Base-by-base conservation (phyloP, 2,113 vertebrate species). In the Catharus fuscescens region DNA sequence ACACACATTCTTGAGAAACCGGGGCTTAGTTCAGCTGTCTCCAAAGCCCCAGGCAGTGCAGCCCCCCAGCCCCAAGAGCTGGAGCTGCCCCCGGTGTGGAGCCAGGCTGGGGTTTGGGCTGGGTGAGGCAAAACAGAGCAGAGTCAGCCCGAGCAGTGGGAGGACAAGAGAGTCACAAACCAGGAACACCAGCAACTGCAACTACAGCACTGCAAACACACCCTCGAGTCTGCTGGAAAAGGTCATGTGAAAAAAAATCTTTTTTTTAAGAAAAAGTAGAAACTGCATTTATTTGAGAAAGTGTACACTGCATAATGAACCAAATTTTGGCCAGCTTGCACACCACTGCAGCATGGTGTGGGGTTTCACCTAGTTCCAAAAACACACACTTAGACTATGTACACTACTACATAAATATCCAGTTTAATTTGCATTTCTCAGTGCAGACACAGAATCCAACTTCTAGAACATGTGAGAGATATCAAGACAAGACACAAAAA, bases 361-460 rank as follows among this genome's bases (percentile, higher is more conserved):
- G 94, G 94, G 88, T 94, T 97, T 95, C 88, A 96, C 88, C 89
- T 90, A 85, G 86, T 92, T 96, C 95, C 95, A 95, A 96, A 96
- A 96, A 98, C 88, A 96, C 96, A 97, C 96, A 87, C 92, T 95
- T 92, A 86, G 86, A 93, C 95, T 97, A 95, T 66, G 92, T 84
- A 98, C 91, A 95, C 90, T 54, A 65, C 93, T 61, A 97, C 96
- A 96, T 95, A 97, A 96, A 97, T 97, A 98, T 98, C 97, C 97
- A 98, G 97, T 97, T 98, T 96, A 96, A 96, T 95, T 97, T 98
- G 97, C 96, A 97, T 98, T 97, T 97, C 95, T 98, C 97, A 98
- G 97, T 98, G 98, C 96, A 97, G 97, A 98, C 95, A 96, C 95
- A 97, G 96, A 97, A 95, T 94, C 95, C 95, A 95, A 96, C 96